Evolutionary conservation across 2,797 vertebrate species (phyloP).

Genomic region (Clarias pachynema): DNA sequence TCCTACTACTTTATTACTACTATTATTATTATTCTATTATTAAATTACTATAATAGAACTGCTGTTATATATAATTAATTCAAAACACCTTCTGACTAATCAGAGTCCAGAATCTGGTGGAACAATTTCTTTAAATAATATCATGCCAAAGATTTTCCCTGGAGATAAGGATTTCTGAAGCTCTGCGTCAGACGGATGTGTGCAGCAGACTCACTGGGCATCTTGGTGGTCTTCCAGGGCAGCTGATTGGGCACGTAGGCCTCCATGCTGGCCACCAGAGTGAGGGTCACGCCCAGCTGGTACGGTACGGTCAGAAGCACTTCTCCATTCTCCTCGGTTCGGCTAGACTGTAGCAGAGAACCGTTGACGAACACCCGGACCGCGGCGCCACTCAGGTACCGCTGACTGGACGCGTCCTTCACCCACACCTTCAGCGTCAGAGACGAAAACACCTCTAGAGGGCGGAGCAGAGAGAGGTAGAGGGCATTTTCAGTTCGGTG

Average conservation of each 20-base stretch:
- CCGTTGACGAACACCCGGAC: conserved; percentile 89
- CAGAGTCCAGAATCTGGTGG: not conserved
- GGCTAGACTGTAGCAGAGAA: conserved; percentile 77
- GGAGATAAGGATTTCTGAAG: not conserved
- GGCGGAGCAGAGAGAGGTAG: not conserved
- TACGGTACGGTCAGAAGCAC: conserved; percentile 83
- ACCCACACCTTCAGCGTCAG: conserved; percentile 90
- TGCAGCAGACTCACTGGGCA: conserved; percentile 81
- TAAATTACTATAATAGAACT: too few relatives aligned
- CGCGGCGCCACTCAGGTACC: conserved; percentile 78
- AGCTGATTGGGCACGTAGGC: conserved; percentile 85
- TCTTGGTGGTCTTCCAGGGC: conserved; percentile 87
- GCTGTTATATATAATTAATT: not conserved
- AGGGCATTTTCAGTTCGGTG: not conserved
- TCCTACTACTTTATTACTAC: too few relatives aligned
- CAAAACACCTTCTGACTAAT: not conserved
- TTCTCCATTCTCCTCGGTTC: conserved; percentile 78
- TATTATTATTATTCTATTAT: too few relatives aligned
- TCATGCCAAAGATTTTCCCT: not conserved
- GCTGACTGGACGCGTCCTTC: conserved; percentile 85
- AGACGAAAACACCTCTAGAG: conserved; percentile 70
- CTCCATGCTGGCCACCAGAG: conserved; percentile 83
- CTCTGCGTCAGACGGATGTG: too few relatives aligned
- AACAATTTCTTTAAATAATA: not conserved
- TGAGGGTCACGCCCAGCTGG: conserved; percentile 79